Evolutionary conservation across 1,140 invertebrate species (phyloP).

Genomic region (Linepithema humile): DNA sequence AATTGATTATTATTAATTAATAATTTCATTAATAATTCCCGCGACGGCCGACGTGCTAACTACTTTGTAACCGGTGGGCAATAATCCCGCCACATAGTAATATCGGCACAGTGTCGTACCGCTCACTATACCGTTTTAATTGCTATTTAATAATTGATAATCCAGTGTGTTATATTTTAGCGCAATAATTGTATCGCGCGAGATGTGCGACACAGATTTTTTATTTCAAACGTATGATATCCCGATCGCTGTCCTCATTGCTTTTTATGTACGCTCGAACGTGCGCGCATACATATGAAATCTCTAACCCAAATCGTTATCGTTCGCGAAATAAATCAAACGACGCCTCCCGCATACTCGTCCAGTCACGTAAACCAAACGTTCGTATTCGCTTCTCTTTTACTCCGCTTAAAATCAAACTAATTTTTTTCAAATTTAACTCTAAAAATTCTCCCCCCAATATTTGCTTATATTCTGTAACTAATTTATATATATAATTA

Average conservation of each 20-base stretch:
- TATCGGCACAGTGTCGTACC: not conserved
- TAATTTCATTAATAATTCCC: not conserved
- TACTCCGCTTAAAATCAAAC: not conserved
- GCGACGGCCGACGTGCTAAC: not conserved
- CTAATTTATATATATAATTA: not conserved
- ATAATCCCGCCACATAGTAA: not conserved
- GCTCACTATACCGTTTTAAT: not conserved
- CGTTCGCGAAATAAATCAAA: constrained; percentile 59
- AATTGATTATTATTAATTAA: constrained; percentile 52
- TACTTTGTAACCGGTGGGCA: not conserved
- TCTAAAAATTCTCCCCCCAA: not conserved
- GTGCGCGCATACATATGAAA: not conserved
- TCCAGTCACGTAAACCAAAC: constrained; percentile 48
- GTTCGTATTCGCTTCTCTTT: not conserved
- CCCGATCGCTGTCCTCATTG: not conserved
- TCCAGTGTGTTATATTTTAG: not conserved
- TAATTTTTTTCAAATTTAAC: not conserved
- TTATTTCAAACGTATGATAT: not conserved
- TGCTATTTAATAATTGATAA: constrained; percentile 26
- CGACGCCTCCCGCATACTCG: not conserved
- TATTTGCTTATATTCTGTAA: not conserved
- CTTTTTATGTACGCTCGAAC: not conserved
- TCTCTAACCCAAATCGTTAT: constrained; percentile 54
- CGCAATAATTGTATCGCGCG: not conserved
- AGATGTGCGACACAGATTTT: not conserved